Base-by-base conservation (phyloP, 2,113 vertebrate species). In the Athene cunicularia region DNA sequence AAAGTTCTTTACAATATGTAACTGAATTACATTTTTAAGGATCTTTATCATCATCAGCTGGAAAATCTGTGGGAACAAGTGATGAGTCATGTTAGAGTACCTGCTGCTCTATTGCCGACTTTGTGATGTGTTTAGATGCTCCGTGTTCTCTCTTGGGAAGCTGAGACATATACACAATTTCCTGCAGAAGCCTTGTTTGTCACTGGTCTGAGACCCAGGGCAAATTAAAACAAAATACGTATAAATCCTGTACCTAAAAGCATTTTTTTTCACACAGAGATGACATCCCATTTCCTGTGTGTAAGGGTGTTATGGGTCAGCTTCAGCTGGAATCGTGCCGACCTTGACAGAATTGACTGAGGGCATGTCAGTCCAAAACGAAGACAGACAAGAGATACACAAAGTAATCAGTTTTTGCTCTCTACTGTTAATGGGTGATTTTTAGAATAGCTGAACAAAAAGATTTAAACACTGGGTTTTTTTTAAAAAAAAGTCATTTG, bases 1-100 rank as follows among this genome's bases (percentile, higher is more conserved):
- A 97, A 94, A 87, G 59, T 73, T 88, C 86, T 95, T 92, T 60
- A 79, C 71, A 95, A 76, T 94, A 93, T 96, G 97, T 97, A 94
- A 95, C 73, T 93, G 53, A 82, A 94, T 94, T 96, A 83, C 39
- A 80, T 85, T 88, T 88, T 95, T 92, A 92, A 96, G 95, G 82
- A 55, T 60, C 60, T 94, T 92, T 80, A 35, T 71, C 89, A 92
- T 58, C 67, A 80, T 10, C 62, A 89, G 13, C 59, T 94, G 80
- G 74, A 94, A 97, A 97, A 95, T 88, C 87, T 94, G 55, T 47
- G 74, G 81, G 77, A 85, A 35, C 72, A 86, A 52, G 5, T 2
- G 28, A 52, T 94, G 58, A 86, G 52, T 95, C 81, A 58, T 15
- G 22, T n/a, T 20, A 18, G 77, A 13, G 23, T 52, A 35, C 24